Evolutionary conservation across 1,140 invertebrate genomes (phyloP).

Genomic region (Ganaspis sp.): DNA sequence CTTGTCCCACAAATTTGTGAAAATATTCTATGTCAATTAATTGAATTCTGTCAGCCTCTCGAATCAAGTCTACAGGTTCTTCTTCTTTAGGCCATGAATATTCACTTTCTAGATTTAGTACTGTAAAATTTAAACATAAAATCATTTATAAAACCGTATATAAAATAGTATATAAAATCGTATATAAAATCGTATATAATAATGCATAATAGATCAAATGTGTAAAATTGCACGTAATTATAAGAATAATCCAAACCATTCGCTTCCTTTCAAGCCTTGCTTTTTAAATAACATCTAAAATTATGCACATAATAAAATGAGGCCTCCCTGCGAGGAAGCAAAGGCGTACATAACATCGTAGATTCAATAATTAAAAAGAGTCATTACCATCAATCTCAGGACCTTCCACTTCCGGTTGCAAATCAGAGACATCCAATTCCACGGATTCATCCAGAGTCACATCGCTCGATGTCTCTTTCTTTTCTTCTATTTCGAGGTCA

Average conservation of each 20-base stretch:
- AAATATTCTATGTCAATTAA: conserved; percentile 83
- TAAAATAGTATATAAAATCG: no score
- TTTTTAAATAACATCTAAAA: no score
- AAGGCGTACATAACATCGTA: no score
- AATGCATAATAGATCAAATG: no score
- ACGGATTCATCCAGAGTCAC: conserved; percentile 39
- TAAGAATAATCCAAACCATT: no score
- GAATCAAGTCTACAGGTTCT: conserved; percentile 82
- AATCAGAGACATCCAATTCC: conserved; percentile 33
- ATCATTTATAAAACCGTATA: no score
- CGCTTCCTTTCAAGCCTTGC: no score
- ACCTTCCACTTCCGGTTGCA: conserved; percentile 31
- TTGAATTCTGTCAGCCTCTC: conserved; percentile 78
- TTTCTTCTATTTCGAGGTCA: neutral
- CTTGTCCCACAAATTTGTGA: conserved; percentile 77
- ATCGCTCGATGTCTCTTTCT: conserved; percentile 41
- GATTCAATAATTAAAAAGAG: neutral
- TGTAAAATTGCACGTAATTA: no score
- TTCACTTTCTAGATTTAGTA: conserved; percentile 52
- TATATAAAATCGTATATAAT: no score
- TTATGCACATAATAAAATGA: no score
- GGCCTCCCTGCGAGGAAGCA: no score
- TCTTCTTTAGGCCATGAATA: conserved; percentile 77
- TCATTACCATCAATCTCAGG: conserved; percentile 56
- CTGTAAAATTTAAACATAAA: conserved; percentile 48